A percentile compares a stretch with the other conserved stretches of the same genome.
Conservation (phyloP, 2,888 invertebrate species). For the Agonopterix arenella region DNA sequence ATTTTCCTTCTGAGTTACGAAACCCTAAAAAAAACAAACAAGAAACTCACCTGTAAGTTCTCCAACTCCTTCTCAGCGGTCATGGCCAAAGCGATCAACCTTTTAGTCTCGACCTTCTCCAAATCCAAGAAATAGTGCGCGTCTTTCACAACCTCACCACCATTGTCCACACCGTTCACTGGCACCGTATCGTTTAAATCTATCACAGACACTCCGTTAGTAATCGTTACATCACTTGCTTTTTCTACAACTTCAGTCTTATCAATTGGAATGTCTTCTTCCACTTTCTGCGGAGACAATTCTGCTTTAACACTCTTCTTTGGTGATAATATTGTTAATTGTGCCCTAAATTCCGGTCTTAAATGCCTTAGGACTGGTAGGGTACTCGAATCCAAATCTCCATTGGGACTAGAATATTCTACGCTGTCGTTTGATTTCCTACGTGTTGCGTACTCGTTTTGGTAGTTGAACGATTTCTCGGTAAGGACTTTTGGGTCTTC, state of each 20-base stretch:
- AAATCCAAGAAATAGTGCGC: slow-evolving; percentile 87
- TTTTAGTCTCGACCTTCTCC: slow-evolving; percentile 83
- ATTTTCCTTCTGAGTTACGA: too few relatives aligned
- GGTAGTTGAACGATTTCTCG: slow-evolving; percentile 59
- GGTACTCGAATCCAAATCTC: slow-evolving; percentile 42
- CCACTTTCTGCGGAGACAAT: slow-evolving; percentile 44
- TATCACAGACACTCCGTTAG: slow-evolving; percentile 63
- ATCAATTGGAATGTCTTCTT: slow-evolving; percentile 47
- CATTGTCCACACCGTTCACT: slow-evolving; percentile 23
- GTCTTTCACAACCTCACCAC: slow-evolving; percentile 75
- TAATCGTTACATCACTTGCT: slow-evolving; percentile 16
- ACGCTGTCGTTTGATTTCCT: slow-evolving; percentile 38
- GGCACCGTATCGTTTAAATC: slow-evolving; percentile 37
- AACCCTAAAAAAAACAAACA: too few relatives aligned
- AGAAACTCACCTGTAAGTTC: slow-evolving; percentile 54
- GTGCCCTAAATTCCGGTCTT: slow-evolving; percentile 90
- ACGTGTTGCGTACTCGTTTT: slow-evolving; percentile 40
- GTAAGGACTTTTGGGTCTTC: slow-evolving; percentile 56
- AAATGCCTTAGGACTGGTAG: slow-evolving; percentile 90
- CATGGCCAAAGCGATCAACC: slow-evolving; percentile 81
- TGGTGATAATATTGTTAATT: slow-evolving; percentile 83
- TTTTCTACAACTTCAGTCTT: slow-evolving; percentile 36
- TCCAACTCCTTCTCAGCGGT: slow-evolving; percentile 83
- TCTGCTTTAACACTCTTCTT: slow-evolving; percentile 65
- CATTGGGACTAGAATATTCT: slow-evolving; percentile 48